Conservation (phyloP, 2,888 invertebrate species). For the Metalampra italica region DNA sequence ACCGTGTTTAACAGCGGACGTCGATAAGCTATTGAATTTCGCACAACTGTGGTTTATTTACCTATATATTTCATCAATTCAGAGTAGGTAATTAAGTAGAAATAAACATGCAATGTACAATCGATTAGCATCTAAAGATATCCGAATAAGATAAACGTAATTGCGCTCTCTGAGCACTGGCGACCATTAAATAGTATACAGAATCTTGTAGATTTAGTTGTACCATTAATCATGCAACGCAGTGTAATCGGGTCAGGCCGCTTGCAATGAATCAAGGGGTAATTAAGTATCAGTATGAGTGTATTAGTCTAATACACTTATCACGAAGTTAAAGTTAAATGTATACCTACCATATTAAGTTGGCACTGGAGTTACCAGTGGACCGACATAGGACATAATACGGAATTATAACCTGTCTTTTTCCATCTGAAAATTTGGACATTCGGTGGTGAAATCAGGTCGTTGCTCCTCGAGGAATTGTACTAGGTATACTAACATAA, state of each 20-base stretch:
- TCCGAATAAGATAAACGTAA: constrained; percentile 9
- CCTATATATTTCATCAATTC: no score
- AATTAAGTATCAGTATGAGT: constrained; percentile 71
- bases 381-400: no score
- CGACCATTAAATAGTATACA: constrained; percentile 39
- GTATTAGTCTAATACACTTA: constrained; percentile 63
- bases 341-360: constrained; percentile 41
- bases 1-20: no score
- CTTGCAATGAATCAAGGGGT: constrained; percentile 55
- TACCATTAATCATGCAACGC: constrained; percentile 58
- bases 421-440: not conserved
- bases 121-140: constrained; percentile 9
- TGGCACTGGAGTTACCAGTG: constrained; percentile 20
- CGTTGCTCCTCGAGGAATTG: no score
- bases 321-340: constrained; percentile 47
- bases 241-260: constrained; percentile 42
- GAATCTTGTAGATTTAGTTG: constrained; percentile 49
- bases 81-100: no score
- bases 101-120: not conserved
- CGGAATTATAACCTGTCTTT: not conserved
- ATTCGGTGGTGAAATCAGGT: no score
- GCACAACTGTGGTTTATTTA: no score
- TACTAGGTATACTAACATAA: no score
- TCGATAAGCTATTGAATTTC: no score
- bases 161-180: constrained; percentile 37